These are phyloP conservation scores for Heterotilapia buettikoferi DNA, from an alignment of 2,113 vertebrate species.

Conservation along the genomic window DNA sequence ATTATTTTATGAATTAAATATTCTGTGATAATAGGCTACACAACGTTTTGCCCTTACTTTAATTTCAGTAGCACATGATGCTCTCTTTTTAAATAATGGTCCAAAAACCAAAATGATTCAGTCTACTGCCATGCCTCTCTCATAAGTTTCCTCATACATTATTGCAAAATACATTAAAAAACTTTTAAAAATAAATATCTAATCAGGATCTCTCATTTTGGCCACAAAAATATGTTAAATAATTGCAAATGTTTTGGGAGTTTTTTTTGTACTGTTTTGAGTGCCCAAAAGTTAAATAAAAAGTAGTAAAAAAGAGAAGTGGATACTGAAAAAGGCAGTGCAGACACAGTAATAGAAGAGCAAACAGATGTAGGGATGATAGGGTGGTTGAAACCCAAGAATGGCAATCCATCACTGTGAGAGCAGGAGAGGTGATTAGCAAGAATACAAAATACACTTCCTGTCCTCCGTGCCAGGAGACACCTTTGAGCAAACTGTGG, in stretches of 20 bases:
- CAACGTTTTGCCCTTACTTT: rapidly evolving
- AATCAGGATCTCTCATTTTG: background rate
- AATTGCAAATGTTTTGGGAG: background rate
- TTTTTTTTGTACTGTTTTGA: background rate
- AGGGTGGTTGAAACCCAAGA: constrained; percentile 22
- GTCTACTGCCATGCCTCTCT: background rate
- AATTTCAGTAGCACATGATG: background rate
- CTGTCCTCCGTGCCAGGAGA: constrained; percentile 10
- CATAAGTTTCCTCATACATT: background rate
- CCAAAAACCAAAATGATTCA: background rate
- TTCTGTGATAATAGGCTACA: background rate
- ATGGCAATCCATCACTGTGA: constrained; percentile 37
- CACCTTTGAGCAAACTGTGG: background rate
- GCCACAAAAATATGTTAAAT: background rate
- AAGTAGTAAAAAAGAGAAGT: background rate
- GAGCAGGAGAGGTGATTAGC: constrained; percentile 14
- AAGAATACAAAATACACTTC: background rate
- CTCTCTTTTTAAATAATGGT: background rate
- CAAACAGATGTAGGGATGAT: background rate
- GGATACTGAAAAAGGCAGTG: background rate
- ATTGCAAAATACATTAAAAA: background rate
- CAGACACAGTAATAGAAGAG: background rate
- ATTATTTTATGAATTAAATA: background rate
- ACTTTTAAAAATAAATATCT: too few relatives aligned
- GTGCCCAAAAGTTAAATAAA: background rate